Conservation (phyloP, 2,113 vertebrate genomes). For the Charadrius vociferus region DNA sequence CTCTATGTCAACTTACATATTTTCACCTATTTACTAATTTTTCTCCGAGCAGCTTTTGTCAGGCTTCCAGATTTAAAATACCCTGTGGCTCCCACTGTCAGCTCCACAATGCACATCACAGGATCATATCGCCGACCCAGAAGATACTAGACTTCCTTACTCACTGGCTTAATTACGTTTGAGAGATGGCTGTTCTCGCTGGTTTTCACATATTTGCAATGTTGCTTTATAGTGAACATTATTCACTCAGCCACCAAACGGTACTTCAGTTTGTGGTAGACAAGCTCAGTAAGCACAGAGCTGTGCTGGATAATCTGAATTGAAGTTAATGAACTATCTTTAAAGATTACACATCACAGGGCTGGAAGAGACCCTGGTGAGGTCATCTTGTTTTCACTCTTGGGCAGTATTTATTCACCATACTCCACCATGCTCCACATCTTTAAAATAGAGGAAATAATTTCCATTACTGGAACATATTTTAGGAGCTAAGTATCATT, state of each 20-base stretch:
- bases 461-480: neutral
- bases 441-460: neutral
- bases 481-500: neutral
- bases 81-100: neutral
- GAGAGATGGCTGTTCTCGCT: neutral
- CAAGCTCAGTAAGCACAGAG: neutral
- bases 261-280: neutral
- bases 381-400: neutral
- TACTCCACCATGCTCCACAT: neutral
- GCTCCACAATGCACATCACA: neutral
- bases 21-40: neutral
- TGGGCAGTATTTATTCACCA: neutral
- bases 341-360: neutral
- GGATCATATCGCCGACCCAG: neutral
- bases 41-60: neutral
- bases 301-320: neutral
- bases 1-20: neutral
- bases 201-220: neutral
- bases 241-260: neutral
- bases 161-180: neutral
- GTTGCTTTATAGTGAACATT: neutral
- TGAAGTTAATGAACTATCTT: neutral
- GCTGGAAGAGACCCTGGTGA: neutral
- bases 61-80: too few relatives aligned
- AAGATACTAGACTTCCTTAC: neutral